phyloP scores from a whole-genome alignment of 2,797 vertebrate genomes.

The Meda fulgida region DNA sequence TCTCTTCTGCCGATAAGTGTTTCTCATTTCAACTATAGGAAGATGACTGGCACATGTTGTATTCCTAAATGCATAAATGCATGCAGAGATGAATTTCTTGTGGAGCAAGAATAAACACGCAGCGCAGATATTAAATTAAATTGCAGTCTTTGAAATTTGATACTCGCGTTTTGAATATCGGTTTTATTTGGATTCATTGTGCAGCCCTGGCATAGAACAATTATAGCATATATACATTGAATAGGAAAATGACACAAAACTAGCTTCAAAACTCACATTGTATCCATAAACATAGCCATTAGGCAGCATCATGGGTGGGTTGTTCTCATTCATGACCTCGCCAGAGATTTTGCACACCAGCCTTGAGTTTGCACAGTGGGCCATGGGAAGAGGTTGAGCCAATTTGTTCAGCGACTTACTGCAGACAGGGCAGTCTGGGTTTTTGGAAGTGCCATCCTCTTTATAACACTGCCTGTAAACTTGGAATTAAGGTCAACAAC shows the following conservation, averaged over 20 bases:
- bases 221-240: not conserved
- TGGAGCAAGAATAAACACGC: not conserved
- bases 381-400: slow-evolving; percentile 98
- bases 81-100: too few relatives aligned
- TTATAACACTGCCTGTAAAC: slow-evolving; percentile 95
- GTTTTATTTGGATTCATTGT: not conserved
- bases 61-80: not conserved
- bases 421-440: slow-evolving; percentile 98
- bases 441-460: slow-evolving; percentile 96
- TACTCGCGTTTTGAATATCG: not conserved
- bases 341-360: slow-evolving; percentile 99
- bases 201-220: not conserved
- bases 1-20: not conserved
- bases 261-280: slow-evolving; percentile 85
- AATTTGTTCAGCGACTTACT: slow-evolving; percentile 98
- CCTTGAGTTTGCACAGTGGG: slow-evolving; percentile 98
- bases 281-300: slow-evolving; percentile 99
- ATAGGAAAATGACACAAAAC: not conserved
- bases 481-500: slow-evolving; percentile 74
- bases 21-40: not conserved
- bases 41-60: not conserved
- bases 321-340: slow-evolving; percentile 99
- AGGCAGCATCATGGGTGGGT: slow-evolving; percentile 99
- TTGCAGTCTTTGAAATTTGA: not conserved
- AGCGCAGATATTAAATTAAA: not conserved